Evolutionary conservation across 30 jellyfish, hydroid and myxozoan genomes (phyloP), one percentile per base, ranked within the genome.

Genomic region (Aurelia aurita complex sp. Pacific): DNA sequence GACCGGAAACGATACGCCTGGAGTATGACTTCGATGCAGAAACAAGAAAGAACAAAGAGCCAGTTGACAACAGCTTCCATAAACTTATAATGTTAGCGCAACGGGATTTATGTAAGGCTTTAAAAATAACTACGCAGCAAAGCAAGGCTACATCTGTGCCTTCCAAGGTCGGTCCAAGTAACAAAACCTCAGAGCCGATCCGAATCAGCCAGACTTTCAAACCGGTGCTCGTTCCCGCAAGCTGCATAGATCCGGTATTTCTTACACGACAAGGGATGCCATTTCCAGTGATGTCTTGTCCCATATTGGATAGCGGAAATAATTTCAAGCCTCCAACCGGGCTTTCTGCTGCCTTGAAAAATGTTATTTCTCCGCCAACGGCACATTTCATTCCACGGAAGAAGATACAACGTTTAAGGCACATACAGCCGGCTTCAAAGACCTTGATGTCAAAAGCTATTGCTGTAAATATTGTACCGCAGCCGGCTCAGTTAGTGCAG

Each of bases 401-500:
- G 55, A 81, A 63, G 12, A 67, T 68, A 4, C 82, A 83, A 13
- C 86, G 93, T 1, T 67, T 75, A n/a, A 84, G 82, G 76, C 76
- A 73, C 60, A 84, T 84, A 18, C 93, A 84, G 35, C 93, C 93
- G 29, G 96, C 87, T 69, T 68, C 87, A 34, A 89, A 89, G 72
- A 81, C 88, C 14, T 63, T 89, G 51, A 69, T 89, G 86, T 87
- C 93, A 10, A 82, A 87, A 34, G 97, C 97, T 14, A 97, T 95
- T 11, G 98, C 99, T 59, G 99, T 95, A 8, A 95, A 95, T 71
- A 79, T 95, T 38, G 95, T 95, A 57, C 98, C 97, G 12, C 99
- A 95, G 65, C 99, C 98, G 32, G 96, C 96, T 2, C 97, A 87
- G 67, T 86, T 95, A 16, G 97, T 91, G 15, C 99, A 89, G 60